Conservation (phyloP, 1,140 invertebrate genomes). For the Bilobella aurantiaca region DNA sequence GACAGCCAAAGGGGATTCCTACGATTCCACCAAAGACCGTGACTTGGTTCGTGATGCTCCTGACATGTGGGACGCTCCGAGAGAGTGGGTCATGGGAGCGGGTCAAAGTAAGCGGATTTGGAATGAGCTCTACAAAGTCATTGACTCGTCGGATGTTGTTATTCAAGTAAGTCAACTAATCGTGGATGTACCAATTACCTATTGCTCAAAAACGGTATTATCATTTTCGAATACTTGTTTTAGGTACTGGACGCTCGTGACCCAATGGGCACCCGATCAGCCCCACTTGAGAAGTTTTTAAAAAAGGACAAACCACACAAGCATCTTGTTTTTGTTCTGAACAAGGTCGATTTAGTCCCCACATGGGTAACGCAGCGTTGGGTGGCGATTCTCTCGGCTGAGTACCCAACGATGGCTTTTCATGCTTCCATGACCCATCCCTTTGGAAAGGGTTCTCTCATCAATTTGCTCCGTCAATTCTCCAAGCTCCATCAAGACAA, state of each 20-base stretch:
- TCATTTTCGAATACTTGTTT: too few species aligned
- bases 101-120: slow-evolving; percentile 96
- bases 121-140: slow-evolving; percentile 99
- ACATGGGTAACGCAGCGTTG: slow-evolving; percentile 95
- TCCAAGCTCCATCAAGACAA: slow-evolving; percentile 89
- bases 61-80: slow-evolving; percentile 55
- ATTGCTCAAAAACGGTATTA: too few species aligned
- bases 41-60: slow-evolving; percentile 64
- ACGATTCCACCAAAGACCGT: slow-evolving; percentile 66
- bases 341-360: slow-evolving; percentile 69
- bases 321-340: slow-evolving; percentile 86
- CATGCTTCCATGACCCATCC: slow-evolving; percentile 95
- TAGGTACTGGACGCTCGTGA: slow-evolving; percentile 81
- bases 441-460: slow-evolving; percentile 96
- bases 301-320: slow-evolving; percentile 86
- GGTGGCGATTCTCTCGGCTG: slow-evolving; percentile 67
- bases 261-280: slow-evolving; percentile 87
- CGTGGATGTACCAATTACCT: too few species aligned
- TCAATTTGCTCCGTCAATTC: slow-evolving; percentile 92
- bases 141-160: slow-evolving; percentile 96
- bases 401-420: slow-evolving; percentile 96
- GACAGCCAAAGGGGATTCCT: slow-evolving; percentile 59
- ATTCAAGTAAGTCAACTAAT: slow-evolving; percentile 64
- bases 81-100: slow-evolving; percentile 61
- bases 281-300: slow-evolving; percentile 81